Evolutionary conservation across 1,140 invertebrate species (phyloP).

Genomic region (Adoxophyes honmai): DNA sequence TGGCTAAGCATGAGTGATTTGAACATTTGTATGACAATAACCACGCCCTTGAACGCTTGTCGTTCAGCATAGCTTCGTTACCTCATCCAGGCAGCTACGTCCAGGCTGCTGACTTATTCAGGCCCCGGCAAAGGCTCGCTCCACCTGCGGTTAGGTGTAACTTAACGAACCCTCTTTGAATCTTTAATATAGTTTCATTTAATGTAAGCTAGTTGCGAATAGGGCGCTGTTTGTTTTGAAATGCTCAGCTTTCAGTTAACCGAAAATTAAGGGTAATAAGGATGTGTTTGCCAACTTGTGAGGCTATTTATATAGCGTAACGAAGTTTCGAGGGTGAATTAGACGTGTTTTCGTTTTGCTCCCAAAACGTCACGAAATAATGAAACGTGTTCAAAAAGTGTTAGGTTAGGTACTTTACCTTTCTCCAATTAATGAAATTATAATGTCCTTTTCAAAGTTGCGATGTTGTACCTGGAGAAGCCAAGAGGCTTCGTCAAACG

Average conservation of each 20-base stretch:
- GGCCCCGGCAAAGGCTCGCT: conserved; percentile 43
- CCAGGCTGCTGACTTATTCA: conserved; percentile 62
- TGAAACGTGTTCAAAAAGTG: too few species aligned
- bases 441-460: conserved; percentile 27
- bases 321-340: neutral
- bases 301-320: neutral
- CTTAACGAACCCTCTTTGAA: conserved; percentile 70
- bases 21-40: too few species aligned
- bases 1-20: too few species aligned
- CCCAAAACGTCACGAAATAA: too few species aligned
- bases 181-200: conserved; percentile 74
- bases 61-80: neutral
- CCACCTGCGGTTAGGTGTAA: conserved; percentile 69
- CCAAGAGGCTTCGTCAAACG: conserved; percentile 55
- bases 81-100: conserved; percentile 28
- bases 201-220: conserved; percentile 61
- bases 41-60: too few species aligned
- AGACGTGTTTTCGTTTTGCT: too few species aligned
- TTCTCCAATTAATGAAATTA: neutral
- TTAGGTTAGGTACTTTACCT: too few species aligned
- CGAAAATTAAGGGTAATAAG: conserved; percentile 14
- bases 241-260: conserved; percentile 16
- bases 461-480: conserved; percentile 26
- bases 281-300: neutral
- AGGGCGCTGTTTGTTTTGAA: conserved; percentile 45